A percentile compares a stretch with the other conserved stretches of the same genome.
Evolutionary conservation across 2,888 invertebrate species (phyloP).

Genomic region (Ditula angustiorana): DNA sequence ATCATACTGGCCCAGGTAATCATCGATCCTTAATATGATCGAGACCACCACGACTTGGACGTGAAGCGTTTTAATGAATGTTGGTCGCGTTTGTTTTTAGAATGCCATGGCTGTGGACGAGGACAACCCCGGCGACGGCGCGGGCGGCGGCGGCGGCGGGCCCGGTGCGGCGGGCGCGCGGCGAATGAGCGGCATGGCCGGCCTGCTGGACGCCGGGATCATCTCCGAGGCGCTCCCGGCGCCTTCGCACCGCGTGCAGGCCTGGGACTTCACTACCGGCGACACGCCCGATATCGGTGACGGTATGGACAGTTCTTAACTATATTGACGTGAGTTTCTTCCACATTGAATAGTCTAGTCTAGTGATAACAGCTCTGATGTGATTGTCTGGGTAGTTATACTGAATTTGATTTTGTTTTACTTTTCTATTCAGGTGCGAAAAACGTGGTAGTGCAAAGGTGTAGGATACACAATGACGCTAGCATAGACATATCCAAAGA

Average conservation of each 20-base stretch:
- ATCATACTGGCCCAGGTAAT: conserved; percentile 80
- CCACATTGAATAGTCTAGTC: too few species aligned
- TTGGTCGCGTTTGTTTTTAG: conserved; percentile 53
- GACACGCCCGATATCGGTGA: conserved; percentile 90
- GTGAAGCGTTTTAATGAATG: too few species aligned
- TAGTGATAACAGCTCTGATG: too few species aligned
- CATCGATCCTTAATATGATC: conserved; percentile 7
- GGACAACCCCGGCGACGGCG: conserved; percentile 51
- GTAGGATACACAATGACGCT: conserved; percentile 95
- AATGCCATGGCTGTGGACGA: conserved; percentile 83
- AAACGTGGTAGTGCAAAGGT: conserved; percentile 92
- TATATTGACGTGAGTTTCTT: background rate
- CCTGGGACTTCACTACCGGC: conserved; percentile 92
- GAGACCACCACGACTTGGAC: too few species aligned
- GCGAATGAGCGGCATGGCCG: conserved; percentile 70
- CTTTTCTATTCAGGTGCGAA: conserved; percentile 81
- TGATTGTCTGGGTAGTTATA: too few species aligned
- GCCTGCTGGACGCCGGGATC: conserved; percentile 73
- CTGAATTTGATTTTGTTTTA: background rate
- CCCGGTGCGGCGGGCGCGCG: conserved; percentile 53
- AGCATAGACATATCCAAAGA: conserved; percentile 94
- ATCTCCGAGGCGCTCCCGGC: conserved; percentile 85
- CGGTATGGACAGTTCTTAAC: conserved; percentile 78
- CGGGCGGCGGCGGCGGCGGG: conserved; percentile 46
- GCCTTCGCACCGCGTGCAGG: conserved; percentile 92